Conservation (phyloP, 2,113 vertebrate species). For the Phocoena sinus region DNA sequence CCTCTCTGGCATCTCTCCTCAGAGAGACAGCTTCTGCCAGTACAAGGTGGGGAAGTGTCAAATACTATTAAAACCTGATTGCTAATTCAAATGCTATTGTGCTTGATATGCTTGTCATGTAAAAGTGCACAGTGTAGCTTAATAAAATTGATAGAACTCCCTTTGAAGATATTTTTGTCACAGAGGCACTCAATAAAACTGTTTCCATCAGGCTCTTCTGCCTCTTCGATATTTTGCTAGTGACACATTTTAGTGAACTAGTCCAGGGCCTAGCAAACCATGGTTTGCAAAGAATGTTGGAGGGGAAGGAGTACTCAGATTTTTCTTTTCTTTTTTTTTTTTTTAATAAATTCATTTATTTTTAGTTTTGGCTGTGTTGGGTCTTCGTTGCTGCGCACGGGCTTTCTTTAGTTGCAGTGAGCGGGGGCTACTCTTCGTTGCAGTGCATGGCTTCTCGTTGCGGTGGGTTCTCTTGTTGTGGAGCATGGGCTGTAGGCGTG, state of each 20-base stretch:
- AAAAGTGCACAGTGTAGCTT: slow-evolving; percentile 60
- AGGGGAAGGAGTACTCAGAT: neutral
- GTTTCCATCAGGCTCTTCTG: neutral
- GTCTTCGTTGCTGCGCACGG: too few relatives aligned
- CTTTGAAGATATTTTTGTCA: slow-evolving; percentile 52
- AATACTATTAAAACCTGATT: slow-evolving; percentile 78
- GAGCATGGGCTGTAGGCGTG: too few relatives aligned
- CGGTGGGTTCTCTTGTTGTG: too few relatives aligned
- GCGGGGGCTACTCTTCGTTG: too few relatives aligned
- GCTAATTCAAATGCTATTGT: slow-evolving; percentile 68
- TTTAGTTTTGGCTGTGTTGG: too few relatives aligned
- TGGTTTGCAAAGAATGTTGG: slow-evolving; percentile 10
- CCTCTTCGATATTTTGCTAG: neutral
- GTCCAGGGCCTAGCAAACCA: neutral
- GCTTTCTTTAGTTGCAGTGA: too few relatives aligned
- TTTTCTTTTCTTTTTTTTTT: neutral
- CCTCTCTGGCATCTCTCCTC: slow-evolving; percentile 13
- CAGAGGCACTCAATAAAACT: slow-evolving; percentile 1
- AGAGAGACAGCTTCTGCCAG: slow-evolving; percentile 71
- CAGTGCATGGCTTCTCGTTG: too few relatives aligned
- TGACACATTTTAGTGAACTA: neutral
- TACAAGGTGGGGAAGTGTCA: slow-evolving; percentile 74
- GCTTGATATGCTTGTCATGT: slow-evolving; percentile 65
- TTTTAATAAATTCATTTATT: too few relatives aligned
- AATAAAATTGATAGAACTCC: slow-evolving; percentile 41